Evolutionary conservation across 1,140 invertebrate species (phyloP), one percentile per base, ranked within the genome.

Genomic region (Drosophila suzukii): DNA sequence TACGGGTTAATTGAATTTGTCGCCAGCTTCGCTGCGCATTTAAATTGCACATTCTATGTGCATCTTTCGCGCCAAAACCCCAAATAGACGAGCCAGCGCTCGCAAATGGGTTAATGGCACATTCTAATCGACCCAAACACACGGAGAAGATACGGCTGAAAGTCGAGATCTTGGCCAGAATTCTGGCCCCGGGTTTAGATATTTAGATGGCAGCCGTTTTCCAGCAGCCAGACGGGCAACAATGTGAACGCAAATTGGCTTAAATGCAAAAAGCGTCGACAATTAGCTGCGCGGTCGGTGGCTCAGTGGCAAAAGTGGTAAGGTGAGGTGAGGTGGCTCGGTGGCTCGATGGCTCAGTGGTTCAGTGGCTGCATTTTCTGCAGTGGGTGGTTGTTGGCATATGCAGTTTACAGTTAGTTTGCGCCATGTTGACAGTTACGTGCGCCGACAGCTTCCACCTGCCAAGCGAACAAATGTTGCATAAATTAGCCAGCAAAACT

Each of bases 361-460:
- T 34, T 60, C 30, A 30, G 32, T 56, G 24, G 81, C 43, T 72
- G 32, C 41, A 36, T 30, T 27, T 10, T 60, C 38, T 47, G 60
- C 50, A 36, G 38, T 53, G 57, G 57, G 20, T 63, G 60, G 51
- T 32, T 46, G 47, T 30, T 71, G 70, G 56, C 71, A 76, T 72
- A 70, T 78, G 55, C 70, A 88, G 75, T 86, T 88, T 86, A 86
- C 83, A 88, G 83, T 86, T 88, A 86, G 79, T 73, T 86, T 83
- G 75, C 75, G 75, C 82, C 79, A 86, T 79, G 82, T 86, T 86
- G 82, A 86, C 82, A 86, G 82, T 86, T 86, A 86, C 79, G 82
- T 86, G 82, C 83, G 70, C 82, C 73, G 81, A 78, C 70, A 81
- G 56, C 65, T 78, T 73, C 74, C 78, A 81, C 81, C 72, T 75